Evolutionary conservation across 2,888 invertebrate species (phyloP).

Genomic region (Drosophila flavopinicola): DNA sequence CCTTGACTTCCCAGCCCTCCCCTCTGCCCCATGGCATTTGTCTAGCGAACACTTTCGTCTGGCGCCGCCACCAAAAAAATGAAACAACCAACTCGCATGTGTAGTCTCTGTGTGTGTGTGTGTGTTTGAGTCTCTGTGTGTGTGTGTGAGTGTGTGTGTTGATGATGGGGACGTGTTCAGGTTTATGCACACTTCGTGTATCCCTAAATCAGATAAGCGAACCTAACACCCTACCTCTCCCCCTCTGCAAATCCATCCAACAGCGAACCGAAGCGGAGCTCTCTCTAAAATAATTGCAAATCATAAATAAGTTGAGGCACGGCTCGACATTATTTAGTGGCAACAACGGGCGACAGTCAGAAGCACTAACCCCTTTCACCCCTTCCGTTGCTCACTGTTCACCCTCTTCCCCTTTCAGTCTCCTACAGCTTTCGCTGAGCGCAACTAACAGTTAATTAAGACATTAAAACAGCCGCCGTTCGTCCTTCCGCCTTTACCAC

Average conservation of each 20-base stretch:
- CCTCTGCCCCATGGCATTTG: conserved; percentile 48
- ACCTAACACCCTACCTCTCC: conserved; percentile 17
- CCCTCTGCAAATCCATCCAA: neutral
- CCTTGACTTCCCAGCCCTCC: neutral
- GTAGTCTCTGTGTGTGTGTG: conserved; percentile 16
- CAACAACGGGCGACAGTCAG: conserved; percentile 47
- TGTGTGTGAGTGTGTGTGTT: conserved; percentile 16
- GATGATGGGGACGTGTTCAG: conserved; percentile 42
- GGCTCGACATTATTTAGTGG: conserved; percentile 69
- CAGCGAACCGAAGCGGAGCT: conserved; percentile 7
- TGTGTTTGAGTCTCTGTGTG: conserved; percentile 25
- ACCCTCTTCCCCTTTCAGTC: neutral
- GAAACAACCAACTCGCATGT: conserved; percentile 11
- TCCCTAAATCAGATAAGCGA: conserved; percentile 66
- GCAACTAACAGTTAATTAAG: conserved; percentile 76
- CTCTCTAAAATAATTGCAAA: conserved; percentile 69
- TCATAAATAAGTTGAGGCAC: conserved; percentile 70
- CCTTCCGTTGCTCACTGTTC: neutral
- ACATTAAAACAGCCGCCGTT: conserved; percentile 53
- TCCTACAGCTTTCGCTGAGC: conserved; percentile 41
- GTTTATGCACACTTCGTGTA: conserved; percentile 68
- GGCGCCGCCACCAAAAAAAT: conserved; percentile 56
- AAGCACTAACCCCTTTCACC: conserved; percentile 12
- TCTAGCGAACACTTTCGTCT: conserved; percentile 71
- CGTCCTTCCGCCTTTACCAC: conserved; percentile 9